Evolutionary conservation across 2,888 invertebrate genomes (phyloP).

Genomic region (Zele albiditarsus): DNA sequence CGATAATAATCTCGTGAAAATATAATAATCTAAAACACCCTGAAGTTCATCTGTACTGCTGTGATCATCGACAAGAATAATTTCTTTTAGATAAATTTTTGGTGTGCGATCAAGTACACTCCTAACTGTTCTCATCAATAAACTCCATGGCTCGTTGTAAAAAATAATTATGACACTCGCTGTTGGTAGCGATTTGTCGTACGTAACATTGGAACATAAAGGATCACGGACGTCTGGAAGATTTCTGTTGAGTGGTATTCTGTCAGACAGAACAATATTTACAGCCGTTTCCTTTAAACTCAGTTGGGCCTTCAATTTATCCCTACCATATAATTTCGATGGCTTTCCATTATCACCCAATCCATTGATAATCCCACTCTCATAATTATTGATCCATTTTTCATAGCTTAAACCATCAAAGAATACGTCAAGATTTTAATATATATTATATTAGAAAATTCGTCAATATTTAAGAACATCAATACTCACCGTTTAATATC

Average conservation of each 20-base stretch:
- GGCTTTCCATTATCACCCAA: conserved; percentile 84
- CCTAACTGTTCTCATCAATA: conserved; percentile 88
- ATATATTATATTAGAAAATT: background rate
- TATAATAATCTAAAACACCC: conserved; percentile 87
- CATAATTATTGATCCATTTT: conserved; percentile 77
- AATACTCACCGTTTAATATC: background rate
- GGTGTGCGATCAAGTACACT: conserved; percentile 88
- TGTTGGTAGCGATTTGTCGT: conserved; percentile 79
- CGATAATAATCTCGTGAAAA: conserved; percentile 80
- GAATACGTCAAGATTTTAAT: background rate
- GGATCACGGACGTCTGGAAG: conserved; percentile 78
- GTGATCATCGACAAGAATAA: conserved; percentile 95
- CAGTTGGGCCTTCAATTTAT: conserved; percentile 80
- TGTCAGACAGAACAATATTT: conserved; percentile 91
- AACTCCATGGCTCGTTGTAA: conserved; percentile 92
- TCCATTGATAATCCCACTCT: conserved; percentile 79
- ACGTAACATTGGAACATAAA: conserved; percentile 76
- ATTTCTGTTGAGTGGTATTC: conserved; percentile 88
- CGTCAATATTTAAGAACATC: background rate
- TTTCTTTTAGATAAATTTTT: conserved; percentile 85
- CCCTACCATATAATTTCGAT: conserved; percentile 79
- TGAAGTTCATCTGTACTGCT: conserved; percentile 84
- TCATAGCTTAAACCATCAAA: conserved; percentile 67
- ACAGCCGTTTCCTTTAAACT: conserved; percentile 88
- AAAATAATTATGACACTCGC: conserved; percentile 90